These are phyloP conservation scores for Drosophila lacteicornis DNA, from an alignment of 1,140 invertebrate genomes.

Conservation along the genomic window DNA sequence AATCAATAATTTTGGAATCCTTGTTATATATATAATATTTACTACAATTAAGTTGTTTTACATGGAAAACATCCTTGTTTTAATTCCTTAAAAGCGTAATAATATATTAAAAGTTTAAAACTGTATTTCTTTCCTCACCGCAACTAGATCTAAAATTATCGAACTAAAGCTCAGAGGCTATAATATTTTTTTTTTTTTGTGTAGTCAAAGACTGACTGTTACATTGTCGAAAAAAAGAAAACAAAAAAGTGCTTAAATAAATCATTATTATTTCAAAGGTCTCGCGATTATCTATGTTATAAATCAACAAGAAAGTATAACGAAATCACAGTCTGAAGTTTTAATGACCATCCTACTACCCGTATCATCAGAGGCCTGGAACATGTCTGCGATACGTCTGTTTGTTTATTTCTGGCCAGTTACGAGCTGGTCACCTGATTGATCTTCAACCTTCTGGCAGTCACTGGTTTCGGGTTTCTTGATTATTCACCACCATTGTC, in stretches of 20 bases:
- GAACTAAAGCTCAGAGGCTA: not conserved
- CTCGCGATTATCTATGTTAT: constrained; percentile 10
- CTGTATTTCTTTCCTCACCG: too few species aligned
- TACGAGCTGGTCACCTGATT: constrained; percentile 41
- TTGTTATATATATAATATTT: too few species aligned
- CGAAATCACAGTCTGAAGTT: constrained; percentile 22
- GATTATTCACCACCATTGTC: constrained; percentile 22
- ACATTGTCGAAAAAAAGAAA: not conserved
- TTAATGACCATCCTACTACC: constrained; percentile 1
- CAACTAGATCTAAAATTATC: not conserved
- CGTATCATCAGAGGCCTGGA: not conserved
- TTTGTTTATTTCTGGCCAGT: constrained; percentile 27
- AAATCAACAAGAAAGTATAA: not conserved
- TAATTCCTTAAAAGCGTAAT: too few species aligned
- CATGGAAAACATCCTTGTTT: too few species aligned
- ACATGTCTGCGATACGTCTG: constrained; percentile 16
- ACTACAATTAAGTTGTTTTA: too few species aligned
- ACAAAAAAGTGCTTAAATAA: constrained; percentile 7
- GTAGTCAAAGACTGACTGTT: not conserved
- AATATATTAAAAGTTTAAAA: too few species aligned
- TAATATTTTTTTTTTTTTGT: too few species aligned
- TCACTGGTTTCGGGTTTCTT: constrained; percentile 23
- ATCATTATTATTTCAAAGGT: constrained; percentile 8
- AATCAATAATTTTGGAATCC: too few species aligned
- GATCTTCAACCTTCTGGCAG: constrained; percentile 25